phyloP scores from a whole-genome alignment of 2,113 vertebrate genomes.

The Illadopsis cleaveri region DNA sequence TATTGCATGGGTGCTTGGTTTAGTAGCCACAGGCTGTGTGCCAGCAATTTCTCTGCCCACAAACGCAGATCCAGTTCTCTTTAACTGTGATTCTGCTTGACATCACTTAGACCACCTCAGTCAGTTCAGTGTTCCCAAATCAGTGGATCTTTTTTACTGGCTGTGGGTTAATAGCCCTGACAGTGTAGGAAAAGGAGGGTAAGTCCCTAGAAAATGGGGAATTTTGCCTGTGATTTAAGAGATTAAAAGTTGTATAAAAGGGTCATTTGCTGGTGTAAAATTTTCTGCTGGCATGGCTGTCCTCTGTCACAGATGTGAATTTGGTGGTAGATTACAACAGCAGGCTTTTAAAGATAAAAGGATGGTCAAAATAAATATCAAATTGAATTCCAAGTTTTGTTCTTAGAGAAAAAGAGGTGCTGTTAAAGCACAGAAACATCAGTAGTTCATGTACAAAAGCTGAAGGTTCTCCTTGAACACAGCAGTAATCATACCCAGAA shows the following conservation, averaged over 20 bases:
- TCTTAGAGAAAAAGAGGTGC: neutral
- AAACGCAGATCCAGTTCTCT: neutral
- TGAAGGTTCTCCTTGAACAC: neutral
- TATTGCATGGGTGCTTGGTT: neutral
- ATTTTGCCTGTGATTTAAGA: neutral
- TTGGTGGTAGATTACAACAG: neutral
- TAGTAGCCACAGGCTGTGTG: neutral
- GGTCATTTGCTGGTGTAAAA: neutral
- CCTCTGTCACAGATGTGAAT: neutral
- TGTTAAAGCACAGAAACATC: neutral
- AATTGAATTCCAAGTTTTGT: neutral
- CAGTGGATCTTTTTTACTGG: neutral
- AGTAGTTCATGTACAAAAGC: neutral
- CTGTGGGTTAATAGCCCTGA: neutral
- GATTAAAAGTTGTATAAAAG: neutral
- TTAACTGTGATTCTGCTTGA: neutral
- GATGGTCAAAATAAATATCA: neutral
- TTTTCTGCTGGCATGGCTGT: neutral
- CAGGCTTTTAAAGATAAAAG: neutral
- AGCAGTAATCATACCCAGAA: neutral
- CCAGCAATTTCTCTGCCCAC: neutral
- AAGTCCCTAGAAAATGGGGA: neutral
- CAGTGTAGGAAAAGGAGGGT: neutral
- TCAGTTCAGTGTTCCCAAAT: neutral
- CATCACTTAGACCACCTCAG: neutral